A percentile compares a stretch with the other conserved stretches of the same genome.
phyloP scores from a whole-genome alignment of 2,113 vertebrate genomes.

The Gnathonemus echidnorhynchus region DNA sequence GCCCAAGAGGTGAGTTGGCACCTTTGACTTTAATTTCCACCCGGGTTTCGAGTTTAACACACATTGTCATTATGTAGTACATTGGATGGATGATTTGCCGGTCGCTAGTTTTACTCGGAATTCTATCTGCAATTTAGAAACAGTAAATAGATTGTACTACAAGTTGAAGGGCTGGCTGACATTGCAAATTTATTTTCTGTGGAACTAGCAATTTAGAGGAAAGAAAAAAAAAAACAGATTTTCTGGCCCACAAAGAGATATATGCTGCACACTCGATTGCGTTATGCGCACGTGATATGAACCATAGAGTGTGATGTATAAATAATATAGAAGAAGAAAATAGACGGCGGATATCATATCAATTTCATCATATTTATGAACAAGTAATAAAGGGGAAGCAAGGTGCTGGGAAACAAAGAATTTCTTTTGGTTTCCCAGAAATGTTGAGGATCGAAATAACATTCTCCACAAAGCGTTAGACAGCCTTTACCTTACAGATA shows the following conservation, averaged over 20 bases:
- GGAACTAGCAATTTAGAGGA: not conserved
- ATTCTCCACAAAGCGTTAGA: not conserved
- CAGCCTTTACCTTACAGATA: not conserved
- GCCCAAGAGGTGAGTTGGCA: constrained; percentile 55
- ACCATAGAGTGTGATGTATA: not conserved
- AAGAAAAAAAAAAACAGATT: not conserved
- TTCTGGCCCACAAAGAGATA: not conserved
- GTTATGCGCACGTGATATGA: not conserved
- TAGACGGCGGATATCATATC: not conserved
- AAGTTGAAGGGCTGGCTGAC: not conserved
- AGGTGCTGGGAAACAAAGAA: not conserved
- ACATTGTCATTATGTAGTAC: not conserved
- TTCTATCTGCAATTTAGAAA: not conserved
- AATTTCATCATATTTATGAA: not conserved
- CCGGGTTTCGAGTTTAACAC: not conserved
- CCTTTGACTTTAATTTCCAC: not conserved
- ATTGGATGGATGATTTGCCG: not conserved
- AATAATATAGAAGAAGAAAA: not conserved
- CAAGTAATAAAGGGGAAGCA: not conserved
- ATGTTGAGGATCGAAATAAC: not conserved
- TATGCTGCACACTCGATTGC: not conserved
- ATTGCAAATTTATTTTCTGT: not conserved
- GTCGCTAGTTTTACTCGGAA: not conserved
- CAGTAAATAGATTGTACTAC: not conserved
- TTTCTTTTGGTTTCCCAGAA: not conserved